These are phyloP conservation scores for Ecdyonurus torrentis DNA, from an alignment of 2,888 invertebrate species.

Conservation along the genomic window DNA sequence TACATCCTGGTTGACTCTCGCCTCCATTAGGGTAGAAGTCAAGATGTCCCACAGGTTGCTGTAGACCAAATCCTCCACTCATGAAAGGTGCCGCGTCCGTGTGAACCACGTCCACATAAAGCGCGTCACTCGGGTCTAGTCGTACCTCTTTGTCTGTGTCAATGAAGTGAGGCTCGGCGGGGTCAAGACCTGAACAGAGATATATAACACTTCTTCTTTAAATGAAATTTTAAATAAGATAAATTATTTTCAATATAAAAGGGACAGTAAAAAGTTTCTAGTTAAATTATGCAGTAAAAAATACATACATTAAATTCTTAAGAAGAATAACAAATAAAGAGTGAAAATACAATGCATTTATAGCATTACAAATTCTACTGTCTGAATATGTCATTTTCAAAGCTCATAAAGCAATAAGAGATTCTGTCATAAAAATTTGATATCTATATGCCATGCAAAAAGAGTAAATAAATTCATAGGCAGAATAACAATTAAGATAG, in stretches of 20 bases:
- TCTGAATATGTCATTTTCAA: no score
- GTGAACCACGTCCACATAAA: constrained; percentile 80
- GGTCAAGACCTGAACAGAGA: constrained; percentile 62
- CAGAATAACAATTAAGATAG: no score
- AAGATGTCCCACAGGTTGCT: constrained; percentile 67
- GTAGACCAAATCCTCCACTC: constrained; percentile 59
- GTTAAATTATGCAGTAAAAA: neutral
- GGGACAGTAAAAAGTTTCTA: neutral
- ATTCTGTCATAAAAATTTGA: no score
- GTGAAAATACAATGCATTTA: no score
- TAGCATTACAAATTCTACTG: no score
- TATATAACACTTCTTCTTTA: no score
- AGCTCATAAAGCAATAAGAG: no score
- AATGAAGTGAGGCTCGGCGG: constrained; percentile 82
- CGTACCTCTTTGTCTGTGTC: constrained; percentile 64
- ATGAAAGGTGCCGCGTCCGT: constrained; percentile 69
- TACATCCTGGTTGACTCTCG: constrained; percentile 55
- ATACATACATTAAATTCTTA: neutral
- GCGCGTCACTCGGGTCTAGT: constrained; percentile 70
- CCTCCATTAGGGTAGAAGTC: constrained; percentile 91
- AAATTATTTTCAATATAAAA: neutral
- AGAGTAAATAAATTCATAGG: no score
- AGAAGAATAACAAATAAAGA: neutral
- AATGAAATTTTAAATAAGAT: no score
- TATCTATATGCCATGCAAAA: no score